Evolutionary conservation across 2,797 vertebrate species (phyloP), one percentile per base, ranked within the genome.

Genomic region (Betta splendens): DNA sequence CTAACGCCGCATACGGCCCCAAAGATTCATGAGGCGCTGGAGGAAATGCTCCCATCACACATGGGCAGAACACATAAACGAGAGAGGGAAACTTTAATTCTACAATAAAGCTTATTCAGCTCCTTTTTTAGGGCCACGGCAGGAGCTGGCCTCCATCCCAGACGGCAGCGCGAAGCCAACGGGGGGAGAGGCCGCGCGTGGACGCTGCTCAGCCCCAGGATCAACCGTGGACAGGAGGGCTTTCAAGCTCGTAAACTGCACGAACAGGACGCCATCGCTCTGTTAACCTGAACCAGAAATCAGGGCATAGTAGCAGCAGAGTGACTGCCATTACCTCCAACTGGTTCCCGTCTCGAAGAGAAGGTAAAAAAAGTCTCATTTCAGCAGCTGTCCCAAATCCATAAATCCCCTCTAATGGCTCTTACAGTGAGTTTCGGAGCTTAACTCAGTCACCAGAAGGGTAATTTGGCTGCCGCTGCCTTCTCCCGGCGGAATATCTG

Each of bases 121-220:
- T 80, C 51, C 29, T 65, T n/a, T 75, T 64, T 72, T 33, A 35
- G 71, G 54, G 70, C 64, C 74, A 79, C 80, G 66, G 15, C 74
- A 56, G 71, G 75, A 68, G 72, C 77, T 89, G 85, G 87, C 79
- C 68, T 7, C 0, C 36, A 54, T 79, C 82, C 83, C 83, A 81
- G 82, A 77, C 62, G 70, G 43, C 62, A 69, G 69, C 65, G 70
- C 31, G 59, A 64, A 57, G 64, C 64, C 56, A 62, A 55, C 43
- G 43, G 25, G 43, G n/a, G 33, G 32, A 55, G 54, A 47, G 38
- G 51, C 32, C 16, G 22, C 17, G 48, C 12, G 25, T 48, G 31
- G 39, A 38, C 5, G 16, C 10, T 35, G 69, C 66, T 52, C 17
- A 46, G 46, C 32, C 74, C 0, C 21, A 54, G 45, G 64, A 54